Base-by-base conservation (phyloP, 2,888 invertebrate species). In the Orchesella flavescens region DNA sequence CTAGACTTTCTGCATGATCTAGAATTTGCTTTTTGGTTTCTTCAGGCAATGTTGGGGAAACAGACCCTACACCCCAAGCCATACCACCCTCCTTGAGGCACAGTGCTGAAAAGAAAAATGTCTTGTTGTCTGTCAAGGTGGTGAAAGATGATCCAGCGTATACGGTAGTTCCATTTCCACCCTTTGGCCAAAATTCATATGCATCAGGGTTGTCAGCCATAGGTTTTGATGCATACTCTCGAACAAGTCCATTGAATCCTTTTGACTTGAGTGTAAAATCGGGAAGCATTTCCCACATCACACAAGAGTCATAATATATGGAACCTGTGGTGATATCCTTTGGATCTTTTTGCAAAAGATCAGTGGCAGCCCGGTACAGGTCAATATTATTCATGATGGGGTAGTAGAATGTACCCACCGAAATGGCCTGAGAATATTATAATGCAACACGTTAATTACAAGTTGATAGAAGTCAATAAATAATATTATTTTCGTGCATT, bases 101-200 rank as follows among this genome's bases (percentile, higher is more conserved):
- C 17, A 57, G 57, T 24, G 80, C 44, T 2, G 43, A 44, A 19
- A 80, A 80, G 34, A 73, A 15, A 17, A 61, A 81, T 0, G 81
- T 81, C 4, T 19, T 81, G 53, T 81, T 81, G 49, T 81, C 81
- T 12, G 81, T 81, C 66, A 74, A 43, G 0, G 81, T 80, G 15
- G 73, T 73, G 23, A 73, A 80, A 4, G 53, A 63, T 3, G 71
- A 63, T 19, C 79, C 79, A 43, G 61, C 1, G 17, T 49, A 34
- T 7, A 34, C 34, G 7, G 2, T 7, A 34, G 34, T 34, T 34
- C 9, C 49, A 24, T 53, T 34, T 34, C 9, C 49, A 24, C 9
- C 66, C 55, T 10, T 23, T 4, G 74, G 74, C 23, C 23, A 23
- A 17, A 71, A 49, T 19, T 59, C 61, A 49, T 69, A 78, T 13